Conservation (phyloP, 2,888 invertebrate species). For the Proisotoma minuta region DNA sequence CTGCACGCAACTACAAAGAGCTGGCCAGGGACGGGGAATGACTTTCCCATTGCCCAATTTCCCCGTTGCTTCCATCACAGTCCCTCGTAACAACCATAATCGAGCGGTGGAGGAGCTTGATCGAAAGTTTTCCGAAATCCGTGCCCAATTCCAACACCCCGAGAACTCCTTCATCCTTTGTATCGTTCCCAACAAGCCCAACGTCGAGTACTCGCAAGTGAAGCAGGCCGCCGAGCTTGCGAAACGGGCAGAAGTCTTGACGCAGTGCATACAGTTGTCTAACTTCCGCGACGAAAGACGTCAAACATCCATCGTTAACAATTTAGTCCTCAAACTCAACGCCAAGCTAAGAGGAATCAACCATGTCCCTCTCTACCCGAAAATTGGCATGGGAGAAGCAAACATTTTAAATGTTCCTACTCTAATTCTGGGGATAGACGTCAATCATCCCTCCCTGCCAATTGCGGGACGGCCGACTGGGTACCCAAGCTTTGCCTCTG, state of each 20-base stretch:
- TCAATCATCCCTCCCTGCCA: constrained; percentile 53
- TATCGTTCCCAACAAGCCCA: constrained; percentile 7
- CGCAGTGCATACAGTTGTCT: constrained; percentile 50
- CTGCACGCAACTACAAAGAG: too few species aligned
- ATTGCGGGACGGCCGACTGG: constrained; percentile 38
- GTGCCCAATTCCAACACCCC: not conserved
- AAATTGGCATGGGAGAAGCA: not conserved
- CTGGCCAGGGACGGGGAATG: not conserved
- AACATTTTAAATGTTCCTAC: constrained; percentile 48
- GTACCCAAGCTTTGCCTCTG: constrained; percentile 24
- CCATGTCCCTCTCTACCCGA: not conserved
- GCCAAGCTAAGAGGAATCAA: constrained; percentile 52
- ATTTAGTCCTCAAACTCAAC: constrained; percentile 51
- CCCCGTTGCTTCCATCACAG: not conserved
- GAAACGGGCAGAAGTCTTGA: constrained; percentile 48
- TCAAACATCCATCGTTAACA: constrained; percentile 48
- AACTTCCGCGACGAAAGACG: constrained; percentile 32
- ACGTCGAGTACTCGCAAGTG: constrained; percentile 10
- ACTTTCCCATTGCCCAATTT: not conserved
- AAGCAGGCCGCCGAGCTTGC: constrained; percentile 52
- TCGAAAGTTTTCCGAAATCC: not conserved
- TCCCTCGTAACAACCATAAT: not conserved
- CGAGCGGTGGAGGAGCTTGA: not conserved
- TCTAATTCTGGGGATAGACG: constrained; percentile 54
- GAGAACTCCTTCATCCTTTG: constrained; percentile 5